Percentiles rank a stretch among this genome's conserved stretches.
Evolutionary conservation across 2,797 vertebrate genomes (phyloP).

Genomic region (Microchirus variegatus): DNA sequence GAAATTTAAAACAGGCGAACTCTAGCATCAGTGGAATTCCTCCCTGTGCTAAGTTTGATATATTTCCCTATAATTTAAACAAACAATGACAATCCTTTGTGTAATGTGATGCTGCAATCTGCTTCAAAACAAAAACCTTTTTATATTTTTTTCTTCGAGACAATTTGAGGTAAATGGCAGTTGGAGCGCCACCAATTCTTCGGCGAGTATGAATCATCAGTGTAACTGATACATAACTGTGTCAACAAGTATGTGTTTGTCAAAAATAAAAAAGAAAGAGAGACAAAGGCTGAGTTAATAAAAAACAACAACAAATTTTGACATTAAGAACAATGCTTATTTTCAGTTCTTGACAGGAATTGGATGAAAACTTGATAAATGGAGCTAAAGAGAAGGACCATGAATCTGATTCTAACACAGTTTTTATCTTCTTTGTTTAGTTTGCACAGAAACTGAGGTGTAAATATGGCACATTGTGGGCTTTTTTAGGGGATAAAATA

Average conservation of each 20-base stretch:
- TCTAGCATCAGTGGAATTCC: no score
- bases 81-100: no score
- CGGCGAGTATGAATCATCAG: conserved; percentile 20
- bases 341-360: neutral
- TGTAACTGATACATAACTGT: conserved; percentile 1
- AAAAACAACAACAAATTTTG: neutral
- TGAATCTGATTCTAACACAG: neutral
- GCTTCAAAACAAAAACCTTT: neutral
- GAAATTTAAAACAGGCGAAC: no score
- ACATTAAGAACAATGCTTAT: neutral
- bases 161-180: conserved; percentile 5
- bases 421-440: neutral
- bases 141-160: neutral
- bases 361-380: neutral
- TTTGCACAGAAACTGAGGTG: neutral
- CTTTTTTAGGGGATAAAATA: neutral
- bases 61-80: no score
- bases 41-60: no score
- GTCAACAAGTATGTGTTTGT: neutral
- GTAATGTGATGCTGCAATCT: no score
- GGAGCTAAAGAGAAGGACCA: neutral
- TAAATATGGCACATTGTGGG: neutral
- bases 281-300: neutral
- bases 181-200: neutral
- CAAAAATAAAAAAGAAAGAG: conserved; percentile 3